Percentiles rank a stretch among this genome's conserved stretches.
Evolutionary conservation across 1,140 invertebrate genomes (phyloP).

Genomic region (Xylocopa sonorina): DNA sequence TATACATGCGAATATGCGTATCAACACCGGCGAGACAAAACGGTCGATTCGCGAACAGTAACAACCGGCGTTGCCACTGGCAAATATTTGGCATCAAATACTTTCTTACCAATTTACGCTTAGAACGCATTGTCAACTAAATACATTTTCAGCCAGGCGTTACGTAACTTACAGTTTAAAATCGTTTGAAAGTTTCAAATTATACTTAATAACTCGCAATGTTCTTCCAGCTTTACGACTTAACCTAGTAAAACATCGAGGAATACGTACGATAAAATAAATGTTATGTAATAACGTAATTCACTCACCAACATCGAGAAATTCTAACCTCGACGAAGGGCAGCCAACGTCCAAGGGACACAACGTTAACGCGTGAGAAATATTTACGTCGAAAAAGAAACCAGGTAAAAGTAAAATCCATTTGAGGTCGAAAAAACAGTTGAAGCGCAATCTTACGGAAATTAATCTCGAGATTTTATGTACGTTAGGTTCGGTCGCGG

Average conservation of each 20-base stretch:
- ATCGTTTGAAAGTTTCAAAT: too few species aligned
- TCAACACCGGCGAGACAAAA: conserved; percentile 9
- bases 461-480: conserved; percentile 18
- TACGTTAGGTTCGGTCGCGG: background rate
- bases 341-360: background rate
- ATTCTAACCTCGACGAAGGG: background rate
- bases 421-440: too few species aligned
- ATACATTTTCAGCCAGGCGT: background rate
- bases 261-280: too few species aligned
- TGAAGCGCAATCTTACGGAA: background rate
- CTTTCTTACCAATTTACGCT: background rate
- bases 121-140: too few species aligned
- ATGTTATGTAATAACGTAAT: too few species aligned
- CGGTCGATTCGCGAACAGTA: background rate
- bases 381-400: background rate
- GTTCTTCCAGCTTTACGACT: too few species aligned
- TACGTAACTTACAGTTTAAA: too few species aligned
- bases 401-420: background rate
- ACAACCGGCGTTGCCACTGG: background rate
- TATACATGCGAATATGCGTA: conserved; percentile 22
- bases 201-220: too few species aligned
- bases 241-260: too few species aligned
- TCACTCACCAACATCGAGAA: background rate
- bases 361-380: background rate
- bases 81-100: background rate